Conservation (phyloP, 2,113 vertebrate species). For the Gnathonemus longibarbis region DNA sequence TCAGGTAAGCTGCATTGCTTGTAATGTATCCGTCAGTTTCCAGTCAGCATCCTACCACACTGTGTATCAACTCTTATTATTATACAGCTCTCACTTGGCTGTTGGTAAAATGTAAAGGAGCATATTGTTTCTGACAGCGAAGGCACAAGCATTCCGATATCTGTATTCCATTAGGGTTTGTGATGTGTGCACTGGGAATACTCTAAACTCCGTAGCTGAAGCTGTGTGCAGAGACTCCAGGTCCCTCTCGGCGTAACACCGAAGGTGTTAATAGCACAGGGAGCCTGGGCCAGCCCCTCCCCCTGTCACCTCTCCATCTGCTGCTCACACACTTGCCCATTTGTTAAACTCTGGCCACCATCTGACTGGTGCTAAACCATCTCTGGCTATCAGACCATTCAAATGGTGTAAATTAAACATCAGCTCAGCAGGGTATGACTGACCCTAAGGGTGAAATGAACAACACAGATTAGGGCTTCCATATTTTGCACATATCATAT, state of each 20-base stretch:
- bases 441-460: background rate
- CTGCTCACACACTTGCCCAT: background rate
- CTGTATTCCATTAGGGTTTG: background rate
- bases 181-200: slow-evolving; percentile 5
- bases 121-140: background rate
- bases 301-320: slow-evolving; percentile 6
- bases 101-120: background rate
- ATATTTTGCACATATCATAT: background rate
- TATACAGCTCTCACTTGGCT: background rate
- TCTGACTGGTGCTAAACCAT: slow-evolving; percentile 3
- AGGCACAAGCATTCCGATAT: background rate
- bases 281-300: background rate
- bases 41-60: background rate
- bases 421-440: background rate
- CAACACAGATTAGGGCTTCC: background rate
- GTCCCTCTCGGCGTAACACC: background rate
- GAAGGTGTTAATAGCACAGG: slow-evolving; percentile 12
- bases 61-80: background rate
- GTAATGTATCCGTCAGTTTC: background rate
- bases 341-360: background rate
- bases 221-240: background rate
- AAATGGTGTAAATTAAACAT: slow-evolving; percentile 11
- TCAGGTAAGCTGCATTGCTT: background rate
- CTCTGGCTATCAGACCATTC: background rate
- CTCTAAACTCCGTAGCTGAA: background rate